Evolutionary conservation across 2,888 invertebrate genomes (phyloP), one percentile per base, ranked within the genome.

Genomic region (Octodonta nipae): DNA sequence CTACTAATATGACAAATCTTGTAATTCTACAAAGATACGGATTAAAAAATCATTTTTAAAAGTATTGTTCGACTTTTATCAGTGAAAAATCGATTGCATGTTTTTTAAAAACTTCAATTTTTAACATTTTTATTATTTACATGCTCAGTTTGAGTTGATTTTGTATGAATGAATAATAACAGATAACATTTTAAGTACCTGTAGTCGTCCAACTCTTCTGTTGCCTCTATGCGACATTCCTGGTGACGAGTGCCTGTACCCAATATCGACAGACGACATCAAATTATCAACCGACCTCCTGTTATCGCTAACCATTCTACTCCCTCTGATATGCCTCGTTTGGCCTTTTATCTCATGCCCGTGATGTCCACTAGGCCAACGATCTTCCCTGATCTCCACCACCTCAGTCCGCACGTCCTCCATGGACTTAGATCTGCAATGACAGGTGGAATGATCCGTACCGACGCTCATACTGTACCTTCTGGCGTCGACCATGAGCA

Each of bases 211-310:
- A 51, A 64, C 59, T 34, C 42, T 33, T 11, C 32, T 33, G 10
- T 33, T 3, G 10, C 22, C 3, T 3, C 10, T 22, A n/a, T n/a
- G 3, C 22, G 10, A 2, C n/a, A 22, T 11, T n/a, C n/a, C n/a
- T 11, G 22, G 22, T 11, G 22, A 11, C 2, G 22, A 22, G 2
- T 4, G 4, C 11, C 4, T 22, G n/a, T n/a, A n/a, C 22, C 10
- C 4, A 4, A 11, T 22, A 11, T 71, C 71, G 44, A 64, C n/a
- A n/a, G n/a, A n/a, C n/a, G n/a, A 71, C 42, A 70, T 50, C 41
- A 79, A 63, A 58, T 78, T 78, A 55, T 80, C 79, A 75, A 78
- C 77, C 1, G 79, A 78, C 41, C 76, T 68, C 26, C 78, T 65
- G n/a, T 69, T 68, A 35, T 66, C 60, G 41, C 66, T 27, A 14